Percentiles rank a stretch among this genome's conserved stretches.
These are phyloP conservation scores for Lepidurus couesii DNA, from an alignment of 1,140 invertebrate genomes.

Conservation along the genomic window DNA sequence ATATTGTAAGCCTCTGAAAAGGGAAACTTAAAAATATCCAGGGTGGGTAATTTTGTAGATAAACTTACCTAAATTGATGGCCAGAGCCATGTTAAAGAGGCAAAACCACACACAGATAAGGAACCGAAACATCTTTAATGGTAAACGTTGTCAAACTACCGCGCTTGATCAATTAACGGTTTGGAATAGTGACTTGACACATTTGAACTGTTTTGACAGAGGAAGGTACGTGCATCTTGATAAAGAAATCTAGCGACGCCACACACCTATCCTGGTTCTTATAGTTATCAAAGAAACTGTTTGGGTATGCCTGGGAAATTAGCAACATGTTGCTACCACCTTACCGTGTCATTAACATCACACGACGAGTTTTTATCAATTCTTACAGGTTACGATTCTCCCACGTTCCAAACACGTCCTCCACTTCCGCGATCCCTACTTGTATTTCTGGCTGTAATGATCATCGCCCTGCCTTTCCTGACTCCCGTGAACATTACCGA, in stretches of 20 bases:
- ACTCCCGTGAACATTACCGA: too few species aligned
- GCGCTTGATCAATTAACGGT: too few species aligned
- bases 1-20: constrained; percentile 41
- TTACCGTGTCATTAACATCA: not conserved
- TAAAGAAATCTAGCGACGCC: not conserved
- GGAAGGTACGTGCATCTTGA: too few species aligned
- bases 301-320: not conserved
- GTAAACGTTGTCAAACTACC: not conserved
- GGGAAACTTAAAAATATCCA: not conserved
- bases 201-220: too few species aligned
- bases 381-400: too few species aligned
- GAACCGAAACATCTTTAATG: not conserved
- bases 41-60: too few species aligned
- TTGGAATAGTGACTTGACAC: too few species aligned
- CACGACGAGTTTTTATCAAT: too few species aligned
- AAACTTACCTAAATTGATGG: constrained; percentile 5
- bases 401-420: too few species aligned
- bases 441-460: too few species aligned
- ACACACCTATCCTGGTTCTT: not conserved
- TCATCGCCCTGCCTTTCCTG: too few species aligned
- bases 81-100: not conserved
- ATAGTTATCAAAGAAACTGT: not conserved
- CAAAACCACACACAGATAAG: not conserved
- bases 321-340: not conserved
- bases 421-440: too few species aligned